These are phyloP conservation scores for Edolisoma coerulescens DNA, from an alignment of 2,113 vertebrate species.

Conservation along the genomic window DNA sequence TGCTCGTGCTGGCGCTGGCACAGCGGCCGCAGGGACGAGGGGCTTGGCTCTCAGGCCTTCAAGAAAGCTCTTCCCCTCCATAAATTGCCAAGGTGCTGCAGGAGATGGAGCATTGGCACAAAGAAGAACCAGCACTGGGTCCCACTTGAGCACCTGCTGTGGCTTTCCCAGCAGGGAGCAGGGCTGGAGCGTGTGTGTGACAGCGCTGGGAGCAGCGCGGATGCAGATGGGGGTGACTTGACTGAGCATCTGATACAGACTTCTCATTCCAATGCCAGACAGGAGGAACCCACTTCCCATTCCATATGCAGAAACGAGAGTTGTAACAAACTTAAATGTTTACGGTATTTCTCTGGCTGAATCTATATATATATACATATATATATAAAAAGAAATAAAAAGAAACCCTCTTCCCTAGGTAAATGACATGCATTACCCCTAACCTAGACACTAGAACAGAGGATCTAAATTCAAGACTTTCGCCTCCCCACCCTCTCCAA, in stretches of 20 bases:
- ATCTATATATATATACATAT: conserved; percentile 1
- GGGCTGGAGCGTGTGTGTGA: neutral
- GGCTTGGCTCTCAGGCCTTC: neutral
- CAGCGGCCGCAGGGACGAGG: neutral
- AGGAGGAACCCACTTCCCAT: conserved; percentile 47
- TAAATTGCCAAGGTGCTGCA: conserved; percentile 48
- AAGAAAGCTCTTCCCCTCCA: conserved; percentile 40
- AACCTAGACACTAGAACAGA: conserved; percentile 58
- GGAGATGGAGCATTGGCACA: conserved; percentile 13
- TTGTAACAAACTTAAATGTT: conserved; percentile 29
- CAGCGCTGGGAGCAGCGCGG: neutral
- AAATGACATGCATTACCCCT: conserved; percentile 36
- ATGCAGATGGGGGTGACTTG: neutral
- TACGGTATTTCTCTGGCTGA: conserved; percentile 54
- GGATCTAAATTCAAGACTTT: conserved; percentile 56
- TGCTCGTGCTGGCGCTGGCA: neutral
- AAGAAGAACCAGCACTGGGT: conserved; percentile 31
- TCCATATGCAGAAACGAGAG: conserved; percentile 28
- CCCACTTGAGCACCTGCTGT: neutral
- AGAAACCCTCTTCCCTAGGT: conserved; percentile 33
- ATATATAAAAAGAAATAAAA: neutral
- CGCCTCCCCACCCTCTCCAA: conserved; percentile 56
- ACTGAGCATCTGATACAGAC: neutral
- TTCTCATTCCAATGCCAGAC: conserved; percentile 32
- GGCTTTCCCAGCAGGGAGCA: neutral